Evolutionary conservation across 92 coral and sea anemone species (phyloP).

Genomic region (Parazoanthus swiftii): DNA sequence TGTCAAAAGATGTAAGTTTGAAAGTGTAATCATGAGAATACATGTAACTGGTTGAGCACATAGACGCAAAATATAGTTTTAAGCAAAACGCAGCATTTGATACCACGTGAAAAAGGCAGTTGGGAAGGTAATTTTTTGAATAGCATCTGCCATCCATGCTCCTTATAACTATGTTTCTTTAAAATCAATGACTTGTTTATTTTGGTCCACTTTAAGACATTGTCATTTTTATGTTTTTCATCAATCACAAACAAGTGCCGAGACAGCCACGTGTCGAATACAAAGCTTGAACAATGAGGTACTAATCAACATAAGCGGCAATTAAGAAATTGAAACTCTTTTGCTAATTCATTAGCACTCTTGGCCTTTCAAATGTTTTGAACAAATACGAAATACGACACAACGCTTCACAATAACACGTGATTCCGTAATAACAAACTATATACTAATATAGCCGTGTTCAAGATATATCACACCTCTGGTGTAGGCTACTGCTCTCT

Average conservation of each 20-base stretch:
- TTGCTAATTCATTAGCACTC: background rate
- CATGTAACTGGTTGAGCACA: too few relatives aligned
- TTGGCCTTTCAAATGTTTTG: too few relatives aligned
- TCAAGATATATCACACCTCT: constrained; percentile 48
- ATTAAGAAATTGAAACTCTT: background rate
- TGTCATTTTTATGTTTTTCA: background rate
- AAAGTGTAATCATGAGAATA: too few relatives aligned
- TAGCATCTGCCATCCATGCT: background rate
- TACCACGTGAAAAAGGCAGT: too few relatives aligned
- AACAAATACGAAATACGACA: background rate
- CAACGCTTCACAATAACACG: background rate
- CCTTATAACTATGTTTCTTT: too few relatives aligned
- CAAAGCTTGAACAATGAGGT: background rate
- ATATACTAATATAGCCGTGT: background rate
- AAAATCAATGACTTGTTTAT: background rate
- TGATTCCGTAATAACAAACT: background rate
- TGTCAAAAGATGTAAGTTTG: too few relatives aligned
- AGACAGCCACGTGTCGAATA: constrained; percentile 8
- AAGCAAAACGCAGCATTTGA: too few relatives aligned
- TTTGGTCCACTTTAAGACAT: background rate
- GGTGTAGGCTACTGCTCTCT: constrained; percentile 73
- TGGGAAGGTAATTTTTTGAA: too few relatives aligned
- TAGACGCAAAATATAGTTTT: too few relatives aligned
- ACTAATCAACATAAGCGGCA: background rate
- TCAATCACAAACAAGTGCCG: background rate